A percentile compares a stretch with the other conserved stretches of the same genome.
Evolutionary conservation across 2,888 invertebrate species (phyloP).

Genomic region (Acleris sparsana): DNA sequence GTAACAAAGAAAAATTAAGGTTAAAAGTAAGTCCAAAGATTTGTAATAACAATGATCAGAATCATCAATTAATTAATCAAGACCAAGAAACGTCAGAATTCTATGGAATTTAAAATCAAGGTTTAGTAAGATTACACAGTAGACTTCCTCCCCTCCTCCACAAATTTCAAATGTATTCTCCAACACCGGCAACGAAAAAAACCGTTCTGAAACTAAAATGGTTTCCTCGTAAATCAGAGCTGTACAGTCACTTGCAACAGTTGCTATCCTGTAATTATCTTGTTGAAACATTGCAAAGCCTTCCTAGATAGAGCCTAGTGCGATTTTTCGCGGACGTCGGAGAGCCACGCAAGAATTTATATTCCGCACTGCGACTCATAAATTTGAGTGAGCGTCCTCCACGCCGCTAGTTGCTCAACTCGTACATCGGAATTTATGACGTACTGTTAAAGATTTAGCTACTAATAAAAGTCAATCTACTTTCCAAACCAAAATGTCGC

Average conservation of each 20-base stretch:
- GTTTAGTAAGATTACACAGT: too few relatives aligned
- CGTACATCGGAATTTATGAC: slow-evolving; percentile 69
- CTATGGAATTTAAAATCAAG: too few relatives aligned
- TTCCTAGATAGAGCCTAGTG: slow-evolving; percentile 51
- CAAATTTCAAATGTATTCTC: too few relatives aligned
- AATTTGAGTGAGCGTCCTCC: slow-evolving; percentile 76
- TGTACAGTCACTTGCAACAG: slow-evolving; percentile 19
- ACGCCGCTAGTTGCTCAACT: slow-evolving; percentile 69
- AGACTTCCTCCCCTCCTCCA: too few relatives aligned
- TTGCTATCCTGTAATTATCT: slow-evolving; percentile 38
- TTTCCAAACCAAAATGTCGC: too few relatives aligned
- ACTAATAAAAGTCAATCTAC: slow-evolving; percentile 48
- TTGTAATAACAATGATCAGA: too few relatives aligned
- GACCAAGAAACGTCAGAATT: too few relatives aligned
- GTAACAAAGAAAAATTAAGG: too few relatives aligned
- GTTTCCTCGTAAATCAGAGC: neutral
- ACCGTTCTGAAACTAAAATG: too few relatives aligned
- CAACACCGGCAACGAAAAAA: too few relatives aligned
- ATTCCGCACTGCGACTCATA: slow-evolving; percentile 82
- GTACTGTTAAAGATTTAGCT: slow-evolving; percentile 68
- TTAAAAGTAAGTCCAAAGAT: too few relatives aligned
- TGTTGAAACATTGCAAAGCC: slow-evolving; percentile 37
- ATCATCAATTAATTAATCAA: too few relatives aligned
- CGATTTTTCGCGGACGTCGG: slow-evolving; percentile 65
- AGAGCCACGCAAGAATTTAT: slow-evolving; percentile 74